phyloP scores from a whole-genome alignment of 2,888 invertebrate genomes.

The Formica aserva region DNA sequence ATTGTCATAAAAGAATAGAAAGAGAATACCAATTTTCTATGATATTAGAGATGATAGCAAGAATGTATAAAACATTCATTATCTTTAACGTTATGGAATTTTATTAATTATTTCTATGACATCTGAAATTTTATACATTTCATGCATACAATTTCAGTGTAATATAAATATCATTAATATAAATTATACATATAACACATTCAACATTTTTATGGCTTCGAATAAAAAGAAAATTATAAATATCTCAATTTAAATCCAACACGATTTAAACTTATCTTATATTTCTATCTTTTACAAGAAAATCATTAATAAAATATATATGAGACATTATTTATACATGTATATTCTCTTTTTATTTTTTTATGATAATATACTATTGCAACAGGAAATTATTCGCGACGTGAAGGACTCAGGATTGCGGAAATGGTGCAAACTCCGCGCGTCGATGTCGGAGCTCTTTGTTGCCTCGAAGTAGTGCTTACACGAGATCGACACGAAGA shows the following conservation, averaged over 20 bases:
- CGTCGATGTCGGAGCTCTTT: slow-evolving; percentile 55
- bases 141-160: background rate
- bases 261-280: background rate
- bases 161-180: background rate
- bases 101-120: background rate
- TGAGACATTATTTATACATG: background rate
- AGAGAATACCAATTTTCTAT: background rate
- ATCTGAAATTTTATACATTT: background rate
- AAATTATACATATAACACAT: background rate
- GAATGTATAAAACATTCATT: background rate
- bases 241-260: background rate
- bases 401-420: slow-evolving; percentile 10
- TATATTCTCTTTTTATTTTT: background rate
- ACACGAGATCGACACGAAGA: slow-evolving; percentile 42
- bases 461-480: slow-evolving; percentile 51
- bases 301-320: slow-evolving; percentile 9
- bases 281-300: background rate
- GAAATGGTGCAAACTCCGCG: slow-evolving; percentile 6
- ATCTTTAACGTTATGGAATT: background rate
- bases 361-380: slow-evolving; percentile 2
- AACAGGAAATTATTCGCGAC: slow-evolving; percentile 32
- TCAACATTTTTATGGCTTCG: background rate
- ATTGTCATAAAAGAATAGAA: background rate
- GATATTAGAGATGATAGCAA: background rate
- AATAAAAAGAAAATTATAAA: too few relatives aligned